These are phyloP conservation scores for Tribolium castaneum DNA, from an alignment of 1,140 invertebrate species.

Conservation along the genomic window DNA sequence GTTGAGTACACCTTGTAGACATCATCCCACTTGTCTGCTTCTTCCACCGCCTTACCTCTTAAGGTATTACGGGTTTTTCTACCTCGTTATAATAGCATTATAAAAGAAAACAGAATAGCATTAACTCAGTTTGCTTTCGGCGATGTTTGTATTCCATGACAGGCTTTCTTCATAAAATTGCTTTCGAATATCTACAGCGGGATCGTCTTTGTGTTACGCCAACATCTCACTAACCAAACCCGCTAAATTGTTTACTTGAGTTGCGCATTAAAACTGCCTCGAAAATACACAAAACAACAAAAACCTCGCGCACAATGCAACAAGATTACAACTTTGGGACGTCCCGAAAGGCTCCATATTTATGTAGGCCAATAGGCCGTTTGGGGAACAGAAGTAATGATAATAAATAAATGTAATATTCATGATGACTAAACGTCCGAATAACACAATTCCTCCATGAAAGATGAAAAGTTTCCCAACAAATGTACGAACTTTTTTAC, in stretches of 20 bases:
- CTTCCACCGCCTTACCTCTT: constrained; percentile 37
- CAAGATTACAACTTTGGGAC: background rate
- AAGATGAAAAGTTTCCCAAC: background rate
- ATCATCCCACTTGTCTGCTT: constrained; percentile 24
- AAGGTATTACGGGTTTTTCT: constrained; percentile 47
- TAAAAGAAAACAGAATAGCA: constrained; percentile 48
- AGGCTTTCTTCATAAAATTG: constrained; percentile 29
- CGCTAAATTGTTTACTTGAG: too few relatives aligned
- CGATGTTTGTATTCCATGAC: constrained; percentile 39
- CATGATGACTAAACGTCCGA: background rate
- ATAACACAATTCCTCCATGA: background rate
- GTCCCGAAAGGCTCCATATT: background rate
- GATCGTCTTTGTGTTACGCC: background rate
- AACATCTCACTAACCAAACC: too few relatives aligned
- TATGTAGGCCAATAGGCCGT: background rate
- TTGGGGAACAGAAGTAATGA: background rate
- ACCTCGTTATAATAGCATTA: constrained; percentile 48
- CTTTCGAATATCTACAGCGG: background rate
- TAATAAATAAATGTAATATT: background rate
- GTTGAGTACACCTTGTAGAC: constrained; percentile 7
- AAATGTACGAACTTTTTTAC: background rate
- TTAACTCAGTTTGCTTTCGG: constrained; percentile 46
- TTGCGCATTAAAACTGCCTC: background rate
- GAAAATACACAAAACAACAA: background rate
- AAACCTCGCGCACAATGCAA: background rate